A percentile compares a stretch with the other conserved stretches of the same genome.
phyloP scores from a whole-genome alignment of 2,113 vertebrate genomes.

The Oryzias celebensis region DNA sequence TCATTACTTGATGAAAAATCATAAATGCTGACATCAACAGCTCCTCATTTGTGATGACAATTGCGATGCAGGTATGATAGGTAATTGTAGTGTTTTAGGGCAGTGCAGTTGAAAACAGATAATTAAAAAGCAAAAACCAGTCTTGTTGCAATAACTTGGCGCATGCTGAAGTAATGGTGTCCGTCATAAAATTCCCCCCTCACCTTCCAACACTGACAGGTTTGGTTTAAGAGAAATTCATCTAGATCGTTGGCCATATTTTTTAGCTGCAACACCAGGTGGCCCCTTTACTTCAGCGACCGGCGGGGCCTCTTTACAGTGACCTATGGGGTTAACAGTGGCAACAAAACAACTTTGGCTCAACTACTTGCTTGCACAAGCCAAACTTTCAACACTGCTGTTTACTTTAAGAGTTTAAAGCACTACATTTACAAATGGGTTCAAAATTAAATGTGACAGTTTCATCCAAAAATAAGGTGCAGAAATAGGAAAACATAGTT shows the following conservation, averaged over 20 bases:
- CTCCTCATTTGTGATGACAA: not conserved
- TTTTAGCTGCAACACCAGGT: not conserved
- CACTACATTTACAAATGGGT: too few relatives aligned
- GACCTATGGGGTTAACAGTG: too few relatives aligned
- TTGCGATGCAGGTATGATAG: too few relatives aligned
- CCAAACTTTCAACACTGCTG: not conserved
- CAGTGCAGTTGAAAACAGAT: not conserved
- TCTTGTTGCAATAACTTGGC: not conserved
- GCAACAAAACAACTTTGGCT: not conserved
- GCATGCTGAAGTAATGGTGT: not conserved
- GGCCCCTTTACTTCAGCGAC: not conserved
- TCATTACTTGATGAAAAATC: not conserved
- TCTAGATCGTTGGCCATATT: not conserved
- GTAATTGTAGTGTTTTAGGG: too few relatives aligned
- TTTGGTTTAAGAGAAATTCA: not conserved
- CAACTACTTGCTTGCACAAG: not conserved
- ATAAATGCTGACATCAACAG: not conserved
- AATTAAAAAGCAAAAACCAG: not conserved
- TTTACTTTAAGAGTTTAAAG: not conserved
- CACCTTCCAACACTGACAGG: not conserved
- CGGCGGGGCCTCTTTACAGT: too few relatives aligned
- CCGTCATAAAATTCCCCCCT: not conserved
- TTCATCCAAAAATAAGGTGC: too few relatives aligned
- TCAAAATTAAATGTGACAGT: too few relatives aligned
- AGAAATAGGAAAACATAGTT: too few relatives aligned